Evolutionary conservation across 1,140 invertebrate species (phyloP).

Genomic region (Lethrus apterus): DNA sequence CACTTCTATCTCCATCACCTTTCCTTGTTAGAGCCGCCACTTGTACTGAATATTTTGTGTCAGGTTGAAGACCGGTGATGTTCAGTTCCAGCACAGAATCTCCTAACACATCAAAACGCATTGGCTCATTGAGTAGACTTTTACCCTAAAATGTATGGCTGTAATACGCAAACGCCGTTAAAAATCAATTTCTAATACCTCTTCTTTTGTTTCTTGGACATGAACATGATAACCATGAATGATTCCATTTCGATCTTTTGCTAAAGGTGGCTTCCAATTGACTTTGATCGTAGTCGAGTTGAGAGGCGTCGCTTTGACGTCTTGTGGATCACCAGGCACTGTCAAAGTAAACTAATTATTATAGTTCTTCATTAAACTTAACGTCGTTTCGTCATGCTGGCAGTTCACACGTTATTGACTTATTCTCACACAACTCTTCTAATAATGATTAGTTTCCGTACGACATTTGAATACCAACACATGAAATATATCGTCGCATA

Average conservation of each 20-base stretch:
- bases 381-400: constrained; percentile 28
- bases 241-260: constrained; percentile 90
- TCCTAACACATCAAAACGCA: constrained; percentile 76
- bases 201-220: constrained; percentile 82
- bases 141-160: constrained; percentile 52
- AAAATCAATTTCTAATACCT: no score
- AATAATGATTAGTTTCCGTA: constrained; percentile 9
- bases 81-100: constrained; percentile 71
- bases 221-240: constrained; percentile 95
- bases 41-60: constrained; percentile 86
- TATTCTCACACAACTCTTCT: constrained; percentile 11
- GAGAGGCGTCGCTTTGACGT: constrained; percentile 75
- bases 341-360: constrained; percentile 38
- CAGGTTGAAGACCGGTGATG: constrained; percentile 82
- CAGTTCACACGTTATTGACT: constrained; percentile 30
- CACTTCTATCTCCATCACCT: constrained; percentile 86
- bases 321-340: constrained; percentile 94
- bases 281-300: constrained; percentile 92
- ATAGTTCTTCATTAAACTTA: background rate
- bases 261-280: constrained; percentile 81
- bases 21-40: constrained; percentile 91
- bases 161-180: background rate
- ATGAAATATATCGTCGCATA: constrained; percentile 37
- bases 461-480: constrained; percentile 48
- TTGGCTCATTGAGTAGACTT: constrained; percentile 72